Conservation (phyloP, 2,113 vertebrate species). For the Atlantisia rogersi region DNA sequence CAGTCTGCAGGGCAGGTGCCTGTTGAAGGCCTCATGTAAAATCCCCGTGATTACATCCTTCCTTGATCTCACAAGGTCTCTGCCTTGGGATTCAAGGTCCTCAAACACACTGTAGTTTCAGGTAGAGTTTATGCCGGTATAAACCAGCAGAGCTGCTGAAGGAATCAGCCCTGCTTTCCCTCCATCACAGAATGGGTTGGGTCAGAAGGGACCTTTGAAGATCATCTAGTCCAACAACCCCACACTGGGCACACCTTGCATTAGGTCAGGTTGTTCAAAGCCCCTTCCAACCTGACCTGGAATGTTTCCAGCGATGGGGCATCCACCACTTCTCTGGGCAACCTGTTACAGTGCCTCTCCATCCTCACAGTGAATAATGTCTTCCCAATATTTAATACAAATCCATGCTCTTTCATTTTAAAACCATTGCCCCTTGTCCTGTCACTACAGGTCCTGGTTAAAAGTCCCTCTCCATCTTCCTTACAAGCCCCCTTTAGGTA, state of each 20-base stretch:
- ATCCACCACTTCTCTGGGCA: not conserved
- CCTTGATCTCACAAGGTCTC: not conserved
- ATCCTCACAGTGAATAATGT: fast-evolving
- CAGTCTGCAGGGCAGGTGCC: not conserved
- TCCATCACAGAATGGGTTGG: not conserved
- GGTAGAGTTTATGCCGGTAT: not conserved
- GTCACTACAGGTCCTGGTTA: not conserved
- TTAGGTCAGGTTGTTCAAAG: not conserved
- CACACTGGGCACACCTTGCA: not conserved
- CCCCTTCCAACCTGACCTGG: fast-evolving
- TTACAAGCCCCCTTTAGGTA: not conserved
- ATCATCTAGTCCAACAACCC: not conserved
- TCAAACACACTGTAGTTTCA: not conserved
- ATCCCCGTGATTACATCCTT: not conserved
- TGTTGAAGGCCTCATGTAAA: not conserved
- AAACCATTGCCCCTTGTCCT: not conserved
- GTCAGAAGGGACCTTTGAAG: not conserved
- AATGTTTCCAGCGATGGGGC: not conserved
- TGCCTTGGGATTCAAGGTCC: not conserved
- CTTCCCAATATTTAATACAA: not conserved
- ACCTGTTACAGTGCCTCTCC: not conserved
- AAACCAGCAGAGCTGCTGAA: not conserved
- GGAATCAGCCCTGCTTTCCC: not conserved
- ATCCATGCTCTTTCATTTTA: not conserved
- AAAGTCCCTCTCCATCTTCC: not conserved